A percentile compares a stretch with the other conserved stretches of the same genome.
Conservation (phyloP, 2,888 invertebrate genomes). For the Polyploca ridens region DNA sequence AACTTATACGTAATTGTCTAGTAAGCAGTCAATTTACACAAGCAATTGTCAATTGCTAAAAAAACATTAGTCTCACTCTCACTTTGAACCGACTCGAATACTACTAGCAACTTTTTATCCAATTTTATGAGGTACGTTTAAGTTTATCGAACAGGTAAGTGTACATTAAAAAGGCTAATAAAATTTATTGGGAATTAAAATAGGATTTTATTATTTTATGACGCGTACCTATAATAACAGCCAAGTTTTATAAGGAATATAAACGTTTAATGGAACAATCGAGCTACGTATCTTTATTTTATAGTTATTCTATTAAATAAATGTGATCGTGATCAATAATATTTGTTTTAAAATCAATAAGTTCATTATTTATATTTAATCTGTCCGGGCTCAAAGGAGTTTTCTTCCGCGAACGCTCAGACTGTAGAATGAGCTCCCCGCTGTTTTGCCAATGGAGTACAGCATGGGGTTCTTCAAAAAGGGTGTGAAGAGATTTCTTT, state of each 20-base stretch:
- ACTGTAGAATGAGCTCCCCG: too few relatives aligned
- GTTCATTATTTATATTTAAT: too few relatives aligned
- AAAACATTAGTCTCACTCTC: too few relatives aligned
- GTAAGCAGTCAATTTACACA: too few relatives aligned
- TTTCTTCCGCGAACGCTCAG: too few relatives aligned
- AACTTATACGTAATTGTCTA: too few relatives aligned
- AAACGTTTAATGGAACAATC: slow-evolving; percentile 5
- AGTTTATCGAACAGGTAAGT: slow-evolving; percentile 15
- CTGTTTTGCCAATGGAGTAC: too few relatives aligned
- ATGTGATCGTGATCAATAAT: not conserved
- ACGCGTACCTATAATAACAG: slow-evolving; percentile 25
- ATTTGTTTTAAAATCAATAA: too few relatives aligned
- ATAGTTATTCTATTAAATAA: not conserved
- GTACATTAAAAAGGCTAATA: slow-evolving; percentile 24
- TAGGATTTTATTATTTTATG: slow-evolving; percentile 30
- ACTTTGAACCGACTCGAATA: not conserved
- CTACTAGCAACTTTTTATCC: not conserved
- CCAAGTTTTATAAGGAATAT: slow-evolving; percentile 18
- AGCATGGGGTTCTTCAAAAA: too few relatives aligned
- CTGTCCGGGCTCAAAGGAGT: too few relatives aligned
- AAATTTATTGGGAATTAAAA: slow-evolving; percentile 21
- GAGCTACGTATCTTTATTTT: not conserved
- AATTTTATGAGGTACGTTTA: not conserved
- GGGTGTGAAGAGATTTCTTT: too few relatives aligned
- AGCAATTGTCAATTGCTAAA: too few relatives aligned